Percentiles rank a stretch among this genome's conserved stretches.
Conservation (phyloP, 2,888 invertebrate genomes). For the Pedicia rivosa region DNA sequence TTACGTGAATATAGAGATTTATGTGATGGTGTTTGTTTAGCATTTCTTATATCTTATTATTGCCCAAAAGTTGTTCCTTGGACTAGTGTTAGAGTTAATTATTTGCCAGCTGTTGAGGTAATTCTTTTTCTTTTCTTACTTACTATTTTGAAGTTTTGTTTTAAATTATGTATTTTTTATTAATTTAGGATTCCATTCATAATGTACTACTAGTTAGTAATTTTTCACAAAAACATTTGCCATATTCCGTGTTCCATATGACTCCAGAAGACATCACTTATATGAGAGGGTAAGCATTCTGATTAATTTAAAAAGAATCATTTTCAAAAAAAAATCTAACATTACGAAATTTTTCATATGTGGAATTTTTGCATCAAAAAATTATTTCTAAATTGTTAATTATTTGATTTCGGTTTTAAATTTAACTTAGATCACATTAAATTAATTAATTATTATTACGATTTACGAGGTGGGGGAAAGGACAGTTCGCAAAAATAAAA, state of each 20-base stretch:
- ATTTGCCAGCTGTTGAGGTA: constrained; percentile 29
- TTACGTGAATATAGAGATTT: constrained; percentile 72
- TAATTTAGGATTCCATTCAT: constrained; percentile 71
- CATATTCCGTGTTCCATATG: constrained; percentile 83
- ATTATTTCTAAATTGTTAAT: too few relatives aligned
- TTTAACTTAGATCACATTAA: too few relatives aligned
- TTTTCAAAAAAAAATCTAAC: not conserved
- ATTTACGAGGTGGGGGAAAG: too few relatives aligned
- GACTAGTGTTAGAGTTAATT: constrained; percentile 41
- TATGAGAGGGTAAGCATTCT: constrained; percentile 68
- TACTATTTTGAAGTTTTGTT: not conserved
- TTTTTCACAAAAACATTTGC: constrained; percentile 72
- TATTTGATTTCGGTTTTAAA: too few relatives aligned
- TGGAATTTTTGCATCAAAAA: too few relatives aligned
- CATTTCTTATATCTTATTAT: constrained; percentile 78
- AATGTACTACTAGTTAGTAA: constrained; percentile 77
- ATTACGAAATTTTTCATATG: too few relatives aligned
- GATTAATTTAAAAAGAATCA: constrained; percentile 1
- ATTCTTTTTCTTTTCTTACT: not conserved
- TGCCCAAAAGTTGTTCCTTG: constrained; percentile 65
- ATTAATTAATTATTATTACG: too few relatives aligned
- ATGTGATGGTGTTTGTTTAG: constrained; percentile 80
- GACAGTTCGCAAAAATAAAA: too few relatives aligned
- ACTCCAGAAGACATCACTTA: constrained; percentile 91
- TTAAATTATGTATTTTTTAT: constrained; percentile 6